These are phyloP conservation scores for Drosophila buzzatii DNA, from an alignment of 2,888 invertebrate genomes.

Conservation along the genomic window DNA sequence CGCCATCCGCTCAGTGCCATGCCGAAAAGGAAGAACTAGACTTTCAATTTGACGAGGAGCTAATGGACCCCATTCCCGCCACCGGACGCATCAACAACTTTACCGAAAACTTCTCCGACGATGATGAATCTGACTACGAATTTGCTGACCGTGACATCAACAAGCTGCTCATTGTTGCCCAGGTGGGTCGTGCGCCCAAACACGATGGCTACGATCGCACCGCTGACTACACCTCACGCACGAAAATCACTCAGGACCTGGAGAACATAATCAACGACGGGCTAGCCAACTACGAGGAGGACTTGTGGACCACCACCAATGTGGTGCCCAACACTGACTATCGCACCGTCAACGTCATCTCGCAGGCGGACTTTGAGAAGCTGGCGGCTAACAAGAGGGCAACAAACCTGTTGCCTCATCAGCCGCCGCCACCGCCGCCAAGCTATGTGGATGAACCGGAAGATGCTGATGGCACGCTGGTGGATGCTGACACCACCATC, in stretches of 20 bases:
- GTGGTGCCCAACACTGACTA: constrained; percentile 87
- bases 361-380: constrained; percentile 94
- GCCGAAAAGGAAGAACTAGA: constrained; percentile 93
- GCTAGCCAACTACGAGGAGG: constrained; percentile 97
- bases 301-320: constrained; percentile 91
- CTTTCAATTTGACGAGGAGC: constrained; percentile 98
- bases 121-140: constrained; percentile 93
- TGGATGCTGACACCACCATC: constrained; percentile 62
- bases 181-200: constrained; percentile 89
- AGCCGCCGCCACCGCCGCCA: constrained; percentile 93
- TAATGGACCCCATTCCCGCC: constrained; percentile 89
- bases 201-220: constrained; percentile 96
- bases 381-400: constrained; percentile 87
- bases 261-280: constrained; percentile 98
- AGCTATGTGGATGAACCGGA: constrained; percentile 86
- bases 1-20: constrained; percentile 81
- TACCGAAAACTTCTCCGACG: constrained; percentile 91
- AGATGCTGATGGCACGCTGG: constrained; percentile 62
- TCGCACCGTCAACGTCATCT: constrained; percentile 95
- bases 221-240: constrained; percentile 94
- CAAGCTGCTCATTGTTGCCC: constrained; percentile 97
- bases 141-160: constrained; percentile 96
- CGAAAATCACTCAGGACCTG: constrained; percentile 97
- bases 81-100: constrained; percentile 93
- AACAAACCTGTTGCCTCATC: constrained; percentile 81